Conservation (phyloP, 2,113 vertebrate genomes). For the Melanerpes aurifrons region DNA sequence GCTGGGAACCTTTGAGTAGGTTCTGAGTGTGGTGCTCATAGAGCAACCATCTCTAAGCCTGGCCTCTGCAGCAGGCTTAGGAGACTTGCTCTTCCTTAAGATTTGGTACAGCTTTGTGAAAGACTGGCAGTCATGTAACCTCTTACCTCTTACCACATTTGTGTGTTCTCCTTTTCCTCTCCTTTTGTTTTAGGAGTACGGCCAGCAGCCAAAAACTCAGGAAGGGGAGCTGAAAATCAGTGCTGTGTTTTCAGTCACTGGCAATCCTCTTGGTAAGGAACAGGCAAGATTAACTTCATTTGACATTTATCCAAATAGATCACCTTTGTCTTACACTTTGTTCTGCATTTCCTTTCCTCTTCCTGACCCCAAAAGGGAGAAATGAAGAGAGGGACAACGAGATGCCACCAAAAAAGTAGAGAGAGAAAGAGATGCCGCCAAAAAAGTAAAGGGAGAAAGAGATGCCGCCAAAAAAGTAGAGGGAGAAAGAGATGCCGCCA, state of each 20-base stretch:
- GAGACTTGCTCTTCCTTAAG: neutral
- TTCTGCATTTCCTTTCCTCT: neutral
- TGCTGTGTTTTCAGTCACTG: conserved; percentile 92
- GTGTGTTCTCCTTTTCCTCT: conserved; percentile 67
- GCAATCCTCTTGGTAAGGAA: conserved; percentile 87
- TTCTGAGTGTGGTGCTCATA: neutral
- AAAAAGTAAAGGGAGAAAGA: no score
- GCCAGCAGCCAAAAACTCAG: conserved; percentile 86
- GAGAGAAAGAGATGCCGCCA: neutral
- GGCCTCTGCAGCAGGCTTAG: neutral
- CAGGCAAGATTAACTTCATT: conserved; percentile 17
- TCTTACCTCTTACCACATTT: conserved; percentile 51
- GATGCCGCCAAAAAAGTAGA: no score
- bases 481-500: no score
- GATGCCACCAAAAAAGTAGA: no score
- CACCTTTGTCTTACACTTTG: neutral
- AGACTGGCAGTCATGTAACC: neutral
- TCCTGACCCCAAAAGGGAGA: neutral
- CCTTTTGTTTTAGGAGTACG: conserved; percentile 82
- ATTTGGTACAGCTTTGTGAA: neutral
- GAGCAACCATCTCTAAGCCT: neutral
- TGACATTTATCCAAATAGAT: neutral
- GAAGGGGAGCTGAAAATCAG: conserved; percentile 94
- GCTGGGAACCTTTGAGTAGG: neutral
- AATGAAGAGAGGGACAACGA: neutral